phyloP scores from a whole-genome alignment of 2,797 vertebrate species.

The Enteromius anoplus region DNA sequence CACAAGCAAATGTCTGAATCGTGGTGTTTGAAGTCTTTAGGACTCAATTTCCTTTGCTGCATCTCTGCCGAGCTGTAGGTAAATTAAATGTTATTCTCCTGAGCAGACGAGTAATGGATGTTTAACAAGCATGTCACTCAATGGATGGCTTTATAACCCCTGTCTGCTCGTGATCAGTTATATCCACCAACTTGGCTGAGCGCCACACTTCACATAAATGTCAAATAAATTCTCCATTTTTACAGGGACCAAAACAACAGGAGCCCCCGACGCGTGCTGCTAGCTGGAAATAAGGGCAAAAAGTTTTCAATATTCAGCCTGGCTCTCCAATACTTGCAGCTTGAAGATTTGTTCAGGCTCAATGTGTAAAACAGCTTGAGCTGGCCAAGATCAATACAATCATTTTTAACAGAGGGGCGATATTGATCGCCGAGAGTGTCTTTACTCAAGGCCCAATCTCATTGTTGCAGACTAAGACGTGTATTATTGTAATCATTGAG shows the following conservation, averaged over 20 bases:
- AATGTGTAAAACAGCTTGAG: slow-evolving; percentile 73
- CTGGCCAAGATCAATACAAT: slow-evolving; percentile 76
- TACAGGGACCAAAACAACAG: slow-evolving; percentile 1
- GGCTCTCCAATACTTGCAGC: slow-evolving; percentile 57
- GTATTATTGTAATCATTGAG: slow-evolving; percentile 75
- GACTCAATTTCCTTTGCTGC: slow-evolving; percentile 14
- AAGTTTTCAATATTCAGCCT: slow-evolving; percentile 57
- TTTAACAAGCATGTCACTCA: slow-evolving; percentile 43
- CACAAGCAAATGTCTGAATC: slow-evolving; percentile 2
- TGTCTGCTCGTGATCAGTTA: slow-evolving; percentile 22
- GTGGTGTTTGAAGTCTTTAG: slow-evolving; percentile 22
- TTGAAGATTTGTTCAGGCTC: slow-evolving; percentile 71
- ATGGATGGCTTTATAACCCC: slow-evolving; percentile 35
- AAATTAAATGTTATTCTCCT: slow-evolving; percentile 44
- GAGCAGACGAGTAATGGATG: slow-evolving; percentile 36
- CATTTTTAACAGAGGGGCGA: slow-evolving; percentile 76
- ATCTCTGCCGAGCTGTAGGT: slow-evolving; percentile 6
- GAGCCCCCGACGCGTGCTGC: background rate
- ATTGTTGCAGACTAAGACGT: slow-evolving; percentile 66
- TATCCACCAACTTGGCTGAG: slow-evolving; percentile 25
- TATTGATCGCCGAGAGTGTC: slow-evolving; percentile 71
- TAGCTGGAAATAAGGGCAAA: slow-evolving; percentile 13
- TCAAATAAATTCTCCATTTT: slow-evolving; percentile 15
- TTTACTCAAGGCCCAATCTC: slow-evolving; percentile 64
- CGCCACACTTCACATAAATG: slow-evolving; percentile 12